Conservation (phyloP, 2,888 invertebrate species). For the Neria commutata region DNA sequence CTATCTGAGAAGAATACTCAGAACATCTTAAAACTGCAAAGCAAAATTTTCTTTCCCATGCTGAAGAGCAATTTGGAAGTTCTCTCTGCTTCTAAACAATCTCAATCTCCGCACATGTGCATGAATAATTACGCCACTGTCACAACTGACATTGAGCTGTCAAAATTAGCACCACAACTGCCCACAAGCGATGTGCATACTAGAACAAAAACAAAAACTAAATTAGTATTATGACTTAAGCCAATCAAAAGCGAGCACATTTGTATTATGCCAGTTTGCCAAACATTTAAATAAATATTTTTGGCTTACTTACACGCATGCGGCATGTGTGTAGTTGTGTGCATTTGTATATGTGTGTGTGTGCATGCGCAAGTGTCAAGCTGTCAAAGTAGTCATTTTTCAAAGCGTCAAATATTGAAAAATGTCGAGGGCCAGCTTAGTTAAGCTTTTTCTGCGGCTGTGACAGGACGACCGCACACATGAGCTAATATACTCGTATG, state of each 20-base stretch:
- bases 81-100: too few species aligned
- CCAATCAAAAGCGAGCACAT: conserved; percentile 30
- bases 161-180: conserved; percentile 49
- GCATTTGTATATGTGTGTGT: conserved; percentile 3
- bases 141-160: conserved; percentile 53
- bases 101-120: conserved; percentile 7
- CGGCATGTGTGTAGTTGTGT: background rate
- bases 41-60: too few species aligned
- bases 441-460: conserved; percentile 6
- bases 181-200: background rate
- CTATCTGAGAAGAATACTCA: too few species aligned
- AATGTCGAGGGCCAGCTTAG: conserved; percentile 35
- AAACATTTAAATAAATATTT: conserved; percentile 44
- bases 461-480: too few species aligned
- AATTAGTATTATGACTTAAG: conserved; percentile 25
- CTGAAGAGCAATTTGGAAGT: conserved; percentile 14
- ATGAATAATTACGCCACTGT: conserved; percentile 55
- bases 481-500: background rate
- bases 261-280: conserved; percentile 34
- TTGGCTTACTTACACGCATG: conserved; percentile 31
- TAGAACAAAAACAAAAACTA: conserved; percentile 15
- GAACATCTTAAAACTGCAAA: too few species aligned
- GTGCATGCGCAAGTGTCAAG: conserved; percentile 42
- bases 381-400: conserved; percentile 53
- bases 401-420: conserved; percentile 52